Evolutionary conservation across 2,113 vertebrate species (phyloP), one percentile per base, ranked within the genome.

Genomic region (Scytalopus superciliaris): DNA sequence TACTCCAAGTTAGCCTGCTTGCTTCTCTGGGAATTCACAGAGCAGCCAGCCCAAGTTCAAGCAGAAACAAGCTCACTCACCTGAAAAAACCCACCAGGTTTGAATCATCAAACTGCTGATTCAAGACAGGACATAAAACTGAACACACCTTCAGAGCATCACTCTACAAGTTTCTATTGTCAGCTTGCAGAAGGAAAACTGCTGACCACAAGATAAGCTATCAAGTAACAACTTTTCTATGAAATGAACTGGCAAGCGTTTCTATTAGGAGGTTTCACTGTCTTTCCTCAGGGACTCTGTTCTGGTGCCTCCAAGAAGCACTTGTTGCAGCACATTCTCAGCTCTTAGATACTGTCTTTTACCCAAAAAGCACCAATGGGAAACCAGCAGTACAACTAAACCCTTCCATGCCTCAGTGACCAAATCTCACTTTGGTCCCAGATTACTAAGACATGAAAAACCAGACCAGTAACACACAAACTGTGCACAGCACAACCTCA

Each of bases 11-110:
- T 3, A 57, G 10, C 4, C 45, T 75, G 68, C 66, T 25, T 11
- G 2, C 33, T 50, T 8, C 62, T n/a, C 88, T 39, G 25, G 0
- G 0, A 80, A 17, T n/a, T 68, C 57, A n/a, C 10, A 27, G 33
- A 37, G n/a, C 44, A 88, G 53, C n/a, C 37, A 84, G 50, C n/a
- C 33, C 59, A 53, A 67, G 8, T 18, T 59, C 90, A 60, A 45
- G 7, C 28, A 80, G 56, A 72, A 60, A 88, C 70, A 77, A 70
- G 39, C 27, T 91, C 52, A 50, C 23, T 10, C 27, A 45, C 6
- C 5, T 19, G 23, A 40, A 55, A 79, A 81, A 55, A 89, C 1
- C 0, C 22, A 72, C 18, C 19, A 28, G 30, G 45, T 55, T 24
- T 56, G 33, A 84, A 33, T 40, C 66, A 89, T 12, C 47, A 55